Percentiles rank a stretch among this genome's conserved stretches.
Evolutionary conservation across 2,797 vertebrate genomes (phyloP).

Genomic region (Falco naumanni): DNA sequence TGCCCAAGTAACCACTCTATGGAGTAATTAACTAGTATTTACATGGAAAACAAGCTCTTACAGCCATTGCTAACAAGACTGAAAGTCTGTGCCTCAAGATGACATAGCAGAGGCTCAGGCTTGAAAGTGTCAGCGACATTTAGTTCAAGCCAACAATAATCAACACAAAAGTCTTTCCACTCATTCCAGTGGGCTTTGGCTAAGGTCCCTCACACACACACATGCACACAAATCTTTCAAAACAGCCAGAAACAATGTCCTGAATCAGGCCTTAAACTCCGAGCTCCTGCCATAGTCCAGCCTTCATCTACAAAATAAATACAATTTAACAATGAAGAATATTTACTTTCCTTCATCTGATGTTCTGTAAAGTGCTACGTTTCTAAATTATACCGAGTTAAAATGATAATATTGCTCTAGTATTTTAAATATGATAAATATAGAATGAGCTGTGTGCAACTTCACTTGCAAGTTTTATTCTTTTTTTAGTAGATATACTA

Average conservation of each 20-base stretch:
- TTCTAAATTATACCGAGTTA: neutral
- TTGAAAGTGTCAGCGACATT: neutral
- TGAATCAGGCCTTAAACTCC: neutral
- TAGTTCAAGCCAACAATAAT: neutral
- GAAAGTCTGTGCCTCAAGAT: neutral
- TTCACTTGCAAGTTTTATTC: slow-evolving; percentile 15
- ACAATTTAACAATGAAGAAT: slow-evolving; percentile 3
- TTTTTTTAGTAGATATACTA: slow-evolving; percentile 42
- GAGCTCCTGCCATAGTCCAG: neutral
- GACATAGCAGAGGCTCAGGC: neutral
- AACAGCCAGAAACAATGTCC: neutral
- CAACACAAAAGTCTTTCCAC: slow-evolving; percentile 1
- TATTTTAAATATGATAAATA: slow-evolving; percentile 55
- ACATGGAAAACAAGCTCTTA: neutral
- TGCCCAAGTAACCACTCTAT: neutral
- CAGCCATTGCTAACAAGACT: neutral
- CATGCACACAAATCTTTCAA: neutral
- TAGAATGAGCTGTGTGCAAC: slow-evolving; percentile 24
- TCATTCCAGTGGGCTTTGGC: neutral
- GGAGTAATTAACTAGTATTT: neutral
- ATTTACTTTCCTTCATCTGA: slow-evolving; percentile 53
- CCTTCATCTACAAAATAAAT: slow-evolving; percentile 19
- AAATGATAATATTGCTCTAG: neutral
- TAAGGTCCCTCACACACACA: neutral
- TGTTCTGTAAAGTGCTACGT: slow-evolving; percentile 49